Evolutionary conservation across 2,888 invertebrate genomes (phyloP).

Genomic region (Andrena camellia): DNA sequence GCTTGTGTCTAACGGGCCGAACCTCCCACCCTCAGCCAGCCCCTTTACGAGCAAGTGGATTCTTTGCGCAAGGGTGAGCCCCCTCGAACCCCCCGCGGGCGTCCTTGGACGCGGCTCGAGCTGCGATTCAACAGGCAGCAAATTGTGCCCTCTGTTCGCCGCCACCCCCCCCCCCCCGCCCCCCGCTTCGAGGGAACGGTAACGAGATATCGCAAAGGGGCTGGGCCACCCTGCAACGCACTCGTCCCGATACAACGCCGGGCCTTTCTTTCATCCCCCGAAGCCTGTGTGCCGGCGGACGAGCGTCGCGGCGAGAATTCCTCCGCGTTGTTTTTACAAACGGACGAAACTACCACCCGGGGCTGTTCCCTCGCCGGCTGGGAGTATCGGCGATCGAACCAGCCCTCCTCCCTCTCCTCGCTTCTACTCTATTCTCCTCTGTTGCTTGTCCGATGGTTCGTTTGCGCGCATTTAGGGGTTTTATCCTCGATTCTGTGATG

Average conservation of each 20-base stretch:
- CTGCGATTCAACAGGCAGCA: slow-evolving; percentile 68
- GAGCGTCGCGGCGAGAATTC: slow-evolving; percentile 6
- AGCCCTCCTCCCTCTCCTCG: background rate
- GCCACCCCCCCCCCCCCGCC: too few species aligned
- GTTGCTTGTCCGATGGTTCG: too few species aligned
- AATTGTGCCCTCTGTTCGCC: slow-evolving; percentile 37
- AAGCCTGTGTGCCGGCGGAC: background rate
- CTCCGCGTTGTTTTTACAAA: slow-evolving; percentile 2
- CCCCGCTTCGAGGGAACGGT: slow-evolving; percentile 13
- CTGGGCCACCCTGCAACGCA: background rate
- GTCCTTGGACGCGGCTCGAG: slow-evolving; percentile 20
- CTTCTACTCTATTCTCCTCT: too few species aligned
- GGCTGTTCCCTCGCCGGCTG: background rate
- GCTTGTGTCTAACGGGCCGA: slow-evolving; percentile 79
- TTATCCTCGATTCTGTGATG: too few species aligned
- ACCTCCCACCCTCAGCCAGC: slow-evolving; percentile 48
- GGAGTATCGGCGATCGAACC: background rate
- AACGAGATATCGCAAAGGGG: slow-evolving; percentile 46
- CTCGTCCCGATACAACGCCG: slow-evolving; percentile 3
- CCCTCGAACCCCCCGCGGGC: background rate
- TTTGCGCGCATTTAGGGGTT: too few species aligned
- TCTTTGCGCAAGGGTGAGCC: slow-evolving; percentile 40
- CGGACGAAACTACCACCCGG: background rate
- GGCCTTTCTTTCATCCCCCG: background rate
- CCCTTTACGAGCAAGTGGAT: slow-evolving; percentile 52